phyloP scores from a whole-genome alignment of 2,113 vertebrate genomes.

The Ciconia boyciana region DNA sequence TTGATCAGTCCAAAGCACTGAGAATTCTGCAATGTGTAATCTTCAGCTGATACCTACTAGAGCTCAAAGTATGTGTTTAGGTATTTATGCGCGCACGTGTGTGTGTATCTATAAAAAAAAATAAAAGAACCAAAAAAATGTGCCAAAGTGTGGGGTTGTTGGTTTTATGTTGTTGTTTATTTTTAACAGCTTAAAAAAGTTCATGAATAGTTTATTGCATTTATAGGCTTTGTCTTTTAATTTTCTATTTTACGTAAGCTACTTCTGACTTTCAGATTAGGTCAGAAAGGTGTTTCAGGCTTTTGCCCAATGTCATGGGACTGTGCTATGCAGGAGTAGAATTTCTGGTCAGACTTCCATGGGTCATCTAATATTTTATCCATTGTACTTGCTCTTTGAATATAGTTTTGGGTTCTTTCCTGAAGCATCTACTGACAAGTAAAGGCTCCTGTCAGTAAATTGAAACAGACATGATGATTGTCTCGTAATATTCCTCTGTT shows the following conservation, averaged over 20 bases:
- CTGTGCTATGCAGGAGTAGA: not conserved
- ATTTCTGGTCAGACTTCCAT: not conserved
- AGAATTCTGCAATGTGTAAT: not conserved
- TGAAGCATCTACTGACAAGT: not conserved
- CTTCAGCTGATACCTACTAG: not conserved
- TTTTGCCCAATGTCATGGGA: not conserved
- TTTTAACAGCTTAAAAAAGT: not conserved
- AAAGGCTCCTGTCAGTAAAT: not conserved
- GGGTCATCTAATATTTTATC: not conserved
- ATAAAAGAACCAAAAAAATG: not conserved
- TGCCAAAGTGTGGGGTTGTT: not conserved
- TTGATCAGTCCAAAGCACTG: not conserved
- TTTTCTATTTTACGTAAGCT: not conserved
- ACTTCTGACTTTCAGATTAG: not conserved
- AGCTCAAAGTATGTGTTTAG: not conserved
- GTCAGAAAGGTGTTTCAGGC: not conserved
- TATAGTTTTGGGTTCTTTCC: not conserved
- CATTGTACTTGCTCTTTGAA: not conserved
- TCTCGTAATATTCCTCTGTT: not conserved
- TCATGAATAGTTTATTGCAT: not conserved
- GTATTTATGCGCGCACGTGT: fast-evolving
- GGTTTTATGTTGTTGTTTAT: not conserved
- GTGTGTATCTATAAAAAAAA: not conserved
- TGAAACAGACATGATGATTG: not conserved
- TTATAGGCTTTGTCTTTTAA: not conserved